Base-by-base conservation (phyloP, 2,888 invertebrate genomes). In the Drosophila picticornis region DNA sequence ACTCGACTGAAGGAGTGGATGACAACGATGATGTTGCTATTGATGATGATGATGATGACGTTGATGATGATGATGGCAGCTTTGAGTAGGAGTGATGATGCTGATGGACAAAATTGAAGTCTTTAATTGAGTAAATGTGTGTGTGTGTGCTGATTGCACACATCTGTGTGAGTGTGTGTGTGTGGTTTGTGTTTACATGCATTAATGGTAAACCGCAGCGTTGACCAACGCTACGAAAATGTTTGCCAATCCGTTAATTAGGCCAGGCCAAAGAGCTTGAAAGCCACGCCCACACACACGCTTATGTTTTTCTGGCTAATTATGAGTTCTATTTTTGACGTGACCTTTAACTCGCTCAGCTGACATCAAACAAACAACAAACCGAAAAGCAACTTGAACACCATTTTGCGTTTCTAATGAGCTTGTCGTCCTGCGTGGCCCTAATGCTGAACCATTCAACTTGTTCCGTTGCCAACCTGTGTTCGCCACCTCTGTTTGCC, bases 191-290 rank as follows among this genome's bases (percentile, higher is more conserved):
- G 72, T 78, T 74, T 72, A 77, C 72, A 59, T 79, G 73, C 65
- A 86, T 88, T 86, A 86, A 86, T 75, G 74, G 9, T 25, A 16
- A 46, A 25, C 13, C 64, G n/a, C 65, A 51, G 51, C 64, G 53
- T 62, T 80, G 77, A 72, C 78, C 80, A 61, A 40, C 31, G 58
- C 60, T 70, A 67, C 19, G 59, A 48, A 76, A 78, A 52, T 84
- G 82, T 89, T 85, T 84, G 69, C 74, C 77, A 66, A 75, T 66
- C 72, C 84, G 80, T 76, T 89, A 85, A 85, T 85, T 85, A 89
- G 84, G 64, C 79, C 77, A 72, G 52, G 36, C 71, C 72, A 69
- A 56, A 51, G 52, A 53, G 55, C 63, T 32, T 32, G 16, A 55
- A 75, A 72, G 77, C 72, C 65, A 52, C 38, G 11, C 38, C 2